Percentiles rank a stretch among this genome's conserved stretches.
Conservation (phyloP, 1,140 invertebrate genomes). For the Pseudomyrmex cubaensis region DNA sequence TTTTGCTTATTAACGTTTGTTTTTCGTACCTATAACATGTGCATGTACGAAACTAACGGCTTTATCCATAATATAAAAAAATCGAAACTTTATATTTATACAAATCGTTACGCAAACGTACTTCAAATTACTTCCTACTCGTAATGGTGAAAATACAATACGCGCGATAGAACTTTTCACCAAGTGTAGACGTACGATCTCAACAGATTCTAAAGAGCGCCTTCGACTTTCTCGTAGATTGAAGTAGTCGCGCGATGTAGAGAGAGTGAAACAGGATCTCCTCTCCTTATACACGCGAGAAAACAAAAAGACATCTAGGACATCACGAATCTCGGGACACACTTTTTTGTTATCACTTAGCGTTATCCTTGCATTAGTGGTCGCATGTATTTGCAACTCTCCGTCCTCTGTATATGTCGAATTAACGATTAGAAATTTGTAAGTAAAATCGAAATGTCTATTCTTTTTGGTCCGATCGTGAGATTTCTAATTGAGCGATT, state of each 20-base stretch:
- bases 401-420: not conserved
- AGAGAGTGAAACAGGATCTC: conserved; percentile 78
- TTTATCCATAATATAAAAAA: not conserved
- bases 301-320: conserved; percentile 49
- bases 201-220: conserved; percentile 57
- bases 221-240: conserved; percentile 80
- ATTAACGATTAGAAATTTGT: conserved; percentile 22
- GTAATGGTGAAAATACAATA: conserved; percentile 33
- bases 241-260: conserved; percentile 62
- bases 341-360: not conserved
- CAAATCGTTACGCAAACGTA: not conserved
- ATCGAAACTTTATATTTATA: not conserved
- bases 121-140: conserved; percentile 8
- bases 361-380: not conserved
- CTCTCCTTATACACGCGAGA: not conserved
- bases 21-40: not conserved
- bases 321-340: not conserved
- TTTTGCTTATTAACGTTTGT: too few relatives aligned
- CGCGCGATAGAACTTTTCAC: conserved; percentile 38
- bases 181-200: conserved; percentile 33
- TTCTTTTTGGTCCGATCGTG: not conserved
- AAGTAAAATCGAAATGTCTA: not conserved
- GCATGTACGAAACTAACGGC: not conserved
- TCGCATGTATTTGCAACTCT: not conserved
- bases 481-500: conserved; percentile 44